These are phyloP conservation scores for Theretra japonica DNA, from an alignment of 2,888 invertebrate species.

Conservation along the genomic window DNA sequence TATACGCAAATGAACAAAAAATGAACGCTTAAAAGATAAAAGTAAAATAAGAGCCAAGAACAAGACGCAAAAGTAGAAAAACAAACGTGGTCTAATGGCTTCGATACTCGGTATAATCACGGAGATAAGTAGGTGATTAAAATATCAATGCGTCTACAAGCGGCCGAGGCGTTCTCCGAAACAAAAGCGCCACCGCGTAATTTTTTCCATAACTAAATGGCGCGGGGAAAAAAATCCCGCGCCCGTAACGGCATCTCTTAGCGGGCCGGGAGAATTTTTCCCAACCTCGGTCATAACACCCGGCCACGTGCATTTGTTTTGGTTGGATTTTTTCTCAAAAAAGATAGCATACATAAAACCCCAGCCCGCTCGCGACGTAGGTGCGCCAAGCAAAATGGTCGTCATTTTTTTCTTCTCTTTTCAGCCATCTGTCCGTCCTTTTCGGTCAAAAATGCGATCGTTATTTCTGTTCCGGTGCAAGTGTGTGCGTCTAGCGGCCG, in stretches of 20 bases:
- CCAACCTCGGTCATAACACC: slow-evolving; percentile 81
- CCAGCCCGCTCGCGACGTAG: slow-evolving; percentile 75
- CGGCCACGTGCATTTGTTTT: slow-evolving; percentile 85
- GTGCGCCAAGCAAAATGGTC: slow-evolving; percentile 84
- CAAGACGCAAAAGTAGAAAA: background rate
- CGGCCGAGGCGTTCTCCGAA: slow-evolving; percentile 16
- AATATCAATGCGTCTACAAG: background rate
- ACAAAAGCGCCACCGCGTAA: slow-evolving; percentile 71
- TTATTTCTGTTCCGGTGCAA: slow-evolving; percentile 84
- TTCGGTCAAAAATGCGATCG: slow-evolving; percentile 85
- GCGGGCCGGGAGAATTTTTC: slow-evolving; percentile 74
- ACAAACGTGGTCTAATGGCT: background rate
- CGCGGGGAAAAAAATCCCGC: slow-evolving; percentile 67
- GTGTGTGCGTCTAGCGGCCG: slow-evolving; percentile 78
- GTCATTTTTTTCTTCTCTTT: slow-evolving; percentile 85
- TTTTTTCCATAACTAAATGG: slow-evolving; percentile 76
- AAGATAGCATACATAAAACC: slow-evolving; percentile 80
- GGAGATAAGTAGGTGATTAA: background rate
- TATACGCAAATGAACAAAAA: background rate
- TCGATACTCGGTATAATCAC: background rate
- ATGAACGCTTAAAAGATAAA: background rate
- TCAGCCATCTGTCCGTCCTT: slow-evolving; percentile 85
- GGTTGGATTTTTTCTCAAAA: slow-evolving; percentile 82
- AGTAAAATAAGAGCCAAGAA: background rate
- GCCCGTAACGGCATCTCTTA: slow-evolving; percentile 81